Base-by-base conservation (phyloP, 2,113 vertebrate species). In the Clarias batrachus region DNA sequence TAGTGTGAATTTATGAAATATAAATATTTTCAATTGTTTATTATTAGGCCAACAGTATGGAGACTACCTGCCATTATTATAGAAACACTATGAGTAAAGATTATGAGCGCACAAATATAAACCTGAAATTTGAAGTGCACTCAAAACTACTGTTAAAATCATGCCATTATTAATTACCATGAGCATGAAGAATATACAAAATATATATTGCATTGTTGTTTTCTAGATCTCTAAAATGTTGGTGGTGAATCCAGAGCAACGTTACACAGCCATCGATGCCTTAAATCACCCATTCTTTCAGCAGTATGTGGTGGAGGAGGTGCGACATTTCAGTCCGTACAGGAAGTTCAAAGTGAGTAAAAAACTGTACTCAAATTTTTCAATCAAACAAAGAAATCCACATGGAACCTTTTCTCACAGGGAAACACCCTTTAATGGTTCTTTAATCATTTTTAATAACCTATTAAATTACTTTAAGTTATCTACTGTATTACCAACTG, bases 211-310 rank as follows among this genome's bases (percentile, higher is more conserved):
- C 73, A 16, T 56, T 78, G 3, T 56, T 19, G 14, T 33, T 70
- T 19, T 37, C 54, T 93, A 99, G 98, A 98, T 99, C 86, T 96
- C 97, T 16, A 94, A 96, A 83, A 95, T 98, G 93, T 83, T 99
- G 94, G 97, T 98, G 90, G 96, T 99, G 91, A 93, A 95, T 82
- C 97, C 98, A 0, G 93, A 91, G 87, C 89, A 91, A 77, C 95
- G 98, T 25, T 98, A 90, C 92, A 97, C 97, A 0, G 97, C 95
- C 0, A 89, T 88, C 0, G 96, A 99, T 19, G 97, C 95, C 16
- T 92, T 99, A 60, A 96, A 94, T 0, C 98, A 99, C 70, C 96
- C 97, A 0, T 99, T 99, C 94, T 99, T 99, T 93, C 98, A 99
- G 90, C 96, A 99, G 91, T 99, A 99, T 0, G 93, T 96, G 0